phyloP scores from a whole-genome alignment of 2,113 vertebrate genomes.

The Papio anubis region DNA sequence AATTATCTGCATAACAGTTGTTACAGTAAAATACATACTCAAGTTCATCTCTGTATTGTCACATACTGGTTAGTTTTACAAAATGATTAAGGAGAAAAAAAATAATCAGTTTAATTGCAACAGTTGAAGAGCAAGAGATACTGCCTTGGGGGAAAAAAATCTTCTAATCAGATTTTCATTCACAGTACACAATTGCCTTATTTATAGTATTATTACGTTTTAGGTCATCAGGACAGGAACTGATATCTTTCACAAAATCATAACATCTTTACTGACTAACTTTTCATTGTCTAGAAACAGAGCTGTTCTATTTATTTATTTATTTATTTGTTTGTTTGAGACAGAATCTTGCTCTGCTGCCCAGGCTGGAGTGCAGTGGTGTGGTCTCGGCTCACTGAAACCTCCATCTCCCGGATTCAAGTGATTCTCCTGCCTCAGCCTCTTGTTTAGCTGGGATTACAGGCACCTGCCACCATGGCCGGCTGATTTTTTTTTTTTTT shows the following conservation, averaged over 20 bases:
- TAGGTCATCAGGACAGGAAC: not conserved
- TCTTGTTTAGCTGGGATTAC: no score
- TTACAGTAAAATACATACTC: constrained; percentile 16
- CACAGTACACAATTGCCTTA: not conserved
- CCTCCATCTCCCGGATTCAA: no score
- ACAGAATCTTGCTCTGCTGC: no score
- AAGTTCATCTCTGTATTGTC: constrained; percentile 15
- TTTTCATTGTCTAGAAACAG: constrained; percentile 32
- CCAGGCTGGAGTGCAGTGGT: no score
- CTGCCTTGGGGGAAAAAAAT: not conserved
- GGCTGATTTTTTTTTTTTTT: no score
- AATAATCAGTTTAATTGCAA: not conserved
- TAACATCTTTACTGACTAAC: not conserved
- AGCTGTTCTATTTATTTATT: not conserved
- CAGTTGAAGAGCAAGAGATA: not conserved
- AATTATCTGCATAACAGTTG: constrained; percentile 23
- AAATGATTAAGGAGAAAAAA: constrained; percentile 24
- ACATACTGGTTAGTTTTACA: constrained; percentile 15
- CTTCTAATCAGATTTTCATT: constrained; percentile 22
- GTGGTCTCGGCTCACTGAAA: no score
- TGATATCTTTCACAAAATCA: constrained; percentile 34
- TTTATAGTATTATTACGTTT: not conserved
- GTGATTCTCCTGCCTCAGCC: no score
- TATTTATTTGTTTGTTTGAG: no score
- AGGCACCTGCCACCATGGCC: no score